A percentile compares a stretch with the other conserved stretches of the same genome.
Evolutionary conservation across 2,113 vertebrate species (phyloP).

Genomic region (rat (Rattus norvegicus)): GRCr8 NC_086020.1:115365501-115366000

Average conservation of each 20-base stretch:
- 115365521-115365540: neutral
- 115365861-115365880: neutral
- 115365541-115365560: neutral
- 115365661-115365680: neutral
- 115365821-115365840: neutral
- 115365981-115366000: neutral
- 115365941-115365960: neutral
- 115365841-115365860: neutral
- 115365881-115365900: neutral
- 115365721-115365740: neutral
- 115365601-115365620: neutral
- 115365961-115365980: neutral
- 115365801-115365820: neutral
- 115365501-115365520: neutral
- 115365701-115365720: neutral
- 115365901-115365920: neutral
- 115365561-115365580: neutral
- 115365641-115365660: neutral
- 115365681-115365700: neutral
- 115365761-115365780: neutral
- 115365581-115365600: neutral
- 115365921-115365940: neutral
- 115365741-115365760: neutral
- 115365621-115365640: neutral
- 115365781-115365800: neutral